These are phyloP conservation scores for Seira sanloemensis DNA, from an alignment of 2,888 invertebrate species.

Conservation along the genomic window DNA sequence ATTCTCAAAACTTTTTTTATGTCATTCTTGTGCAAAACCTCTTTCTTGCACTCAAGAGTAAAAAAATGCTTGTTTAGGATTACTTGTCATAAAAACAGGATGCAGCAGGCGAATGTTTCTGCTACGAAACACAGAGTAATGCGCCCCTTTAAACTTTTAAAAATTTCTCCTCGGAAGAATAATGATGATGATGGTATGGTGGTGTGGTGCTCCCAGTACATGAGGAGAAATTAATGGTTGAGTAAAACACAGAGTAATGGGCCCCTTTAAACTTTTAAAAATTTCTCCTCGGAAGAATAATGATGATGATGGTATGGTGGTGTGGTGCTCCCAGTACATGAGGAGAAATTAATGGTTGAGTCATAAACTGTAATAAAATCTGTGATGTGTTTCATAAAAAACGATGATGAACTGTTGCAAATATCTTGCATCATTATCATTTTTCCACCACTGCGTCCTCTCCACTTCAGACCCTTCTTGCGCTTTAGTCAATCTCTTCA, in stretches of 20 bases:
- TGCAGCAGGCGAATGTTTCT: conserved; percentile 18
- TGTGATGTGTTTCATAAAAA: not conserved
- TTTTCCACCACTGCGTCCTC: not conserved
- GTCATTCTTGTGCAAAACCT: conserved; percentile 13
- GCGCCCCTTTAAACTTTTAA: conserved; percentile 4
- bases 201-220: conserved; percentile 1
- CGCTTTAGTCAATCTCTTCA: no score
- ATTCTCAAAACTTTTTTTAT: not conserved
- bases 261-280: conserved; percentile 12
- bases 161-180: not conserved
- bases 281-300: not conserved
- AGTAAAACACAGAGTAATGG: conserved; percentile 18
- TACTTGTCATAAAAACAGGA: conserved; percentile 34
- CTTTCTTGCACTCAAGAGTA: not conserved
- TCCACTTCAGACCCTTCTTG: not conserved
- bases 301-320: not conserved
- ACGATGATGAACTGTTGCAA: not conserved
- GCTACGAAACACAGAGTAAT: conserved; percentile 23
- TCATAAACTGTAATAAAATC: not conserved
- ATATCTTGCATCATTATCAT: not conserved
- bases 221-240: no score
- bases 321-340: not conserved
- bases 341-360: not conserved
- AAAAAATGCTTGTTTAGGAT: conserved; percentile 7
- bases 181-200: conserved; percentile 17